Percentiles rank a stretch among this genome's conserved stretches.
These are phyloP conservation scores for Popillia japonica DNA, from an alignment of 1,140 invertebrate species.

Conservation along the genomic window DNA sequence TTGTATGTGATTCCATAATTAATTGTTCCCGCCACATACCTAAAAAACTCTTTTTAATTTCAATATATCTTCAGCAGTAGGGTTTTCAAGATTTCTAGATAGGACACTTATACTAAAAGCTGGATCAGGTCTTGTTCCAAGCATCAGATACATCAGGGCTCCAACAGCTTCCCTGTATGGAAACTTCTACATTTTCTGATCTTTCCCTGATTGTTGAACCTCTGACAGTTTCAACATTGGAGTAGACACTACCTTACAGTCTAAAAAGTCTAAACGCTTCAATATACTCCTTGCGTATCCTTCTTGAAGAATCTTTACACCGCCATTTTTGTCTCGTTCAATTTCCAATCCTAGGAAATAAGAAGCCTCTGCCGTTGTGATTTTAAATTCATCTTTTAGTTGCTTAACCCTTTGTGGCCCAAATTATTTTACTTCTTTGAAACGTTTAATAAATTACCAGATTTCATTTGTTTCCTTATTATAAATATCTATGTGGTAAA, in stretches of 20 bases:
- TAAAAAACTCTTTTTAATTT: conserved; percentile 56
- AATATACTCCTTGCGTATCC: background rate
- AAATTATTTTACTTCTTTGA: no score
- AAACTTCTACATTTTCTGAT: conserved; percentile 46
- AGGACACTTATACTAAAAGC: no score
- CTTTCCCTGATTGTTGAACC: conserved; percentile 29
- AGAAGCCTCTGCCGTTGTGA: no score
- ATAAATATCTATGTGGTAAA: no score
- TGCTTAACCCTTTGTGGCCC: no score
- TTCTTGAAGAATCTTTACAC: background rate
- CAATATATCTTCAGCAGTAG: conserved; percentile 52
- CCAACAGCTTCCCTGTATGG: conserved; percentile 59
- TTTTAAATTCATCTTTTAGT: no score
- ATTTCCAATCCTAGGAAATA: background rate
- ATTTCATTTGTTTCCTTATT: no score
- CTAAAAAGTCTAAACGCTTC: background rate
- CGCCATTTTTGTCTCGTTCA: background rate
- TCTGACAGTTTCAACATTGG: background rate
- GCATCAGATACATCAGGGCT: conserved; percentile 58
- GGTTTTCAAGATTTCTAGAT: conserved; percentile 59
- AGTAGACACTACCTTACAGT: background rate
- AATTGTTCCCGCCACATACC: conserved; percentile 54
- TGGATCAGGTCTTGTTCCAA: conserved; percentile 59
- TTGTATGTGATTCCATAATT: conserved; percentile 53
- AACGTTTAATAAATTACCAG: no score